Percentiles rank a stretch among this genome's conserved stretches.
These are phyloP conservation scores for Antheraea pernyi DNA, from an alignment of 1,140 invertebrate species.

Conservation along the genomic window DNA sequence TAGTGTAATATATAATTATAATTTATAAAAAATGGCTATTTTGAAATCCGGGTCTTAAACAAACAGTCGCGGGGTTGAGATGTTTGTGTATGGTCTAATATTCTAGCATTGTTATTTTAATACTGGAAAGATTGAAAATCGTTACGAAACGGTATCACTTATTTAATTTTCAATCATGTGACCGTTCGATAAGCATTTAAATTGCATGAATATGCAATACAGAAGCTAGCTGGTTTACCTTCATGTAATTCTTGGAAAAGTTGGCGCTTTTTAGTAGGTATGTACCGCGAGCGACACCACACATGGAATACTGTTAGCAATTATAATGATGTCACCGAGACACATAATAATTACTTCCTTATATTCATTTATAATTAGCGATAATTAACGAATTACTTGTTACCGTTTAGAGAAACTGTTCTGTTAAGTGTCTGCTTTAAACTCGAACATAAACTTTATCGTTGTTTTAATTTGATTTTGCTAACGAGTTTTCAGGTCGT, in stretches of 20 bases:
- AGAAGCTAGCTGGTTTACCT: not conserved
- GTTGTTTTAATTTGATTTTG: too few species aligned
- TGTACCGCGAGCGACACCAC: not conserved
- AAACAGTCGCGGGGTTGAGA: too few species aligned
- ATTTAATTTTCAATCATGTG: not conserved
- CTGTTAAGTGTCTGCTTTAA: not conserved
- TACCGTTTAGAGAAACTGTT: not conserved
- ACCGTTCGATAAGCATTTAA: constrained; percentile 1
- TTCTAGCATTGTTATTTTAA: too few species aligned
- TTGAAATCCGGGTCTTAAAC: too few species aligned
- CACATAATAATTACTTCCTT: not conserved
- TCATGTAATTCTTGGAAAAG: constrained; percentile 1
- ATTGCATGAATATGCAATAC: constrained; percentile 3
- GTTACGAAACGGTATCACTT: not conserved
- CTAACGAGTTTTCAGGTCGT: too few species aligned
- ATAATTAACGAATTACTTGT: not conserved
- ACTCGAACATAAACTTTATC: too few species aligned
- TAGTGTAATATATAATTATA: too few species aligned
- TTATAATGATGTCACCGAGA: not conserved
- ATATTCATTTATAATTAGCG: not conserved
- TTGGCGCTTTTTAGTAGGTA: not conserved
- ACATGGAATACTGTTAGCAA: not conserved
- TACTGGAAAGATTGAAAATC: too few species aligned
- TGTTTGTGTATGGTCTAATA: too few species aligned
- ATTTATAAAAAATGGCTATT: too few species aligned